Percentiles rank a stretch among this genome's conserved stretches.
Conservation (phyloP, 2,797 vertebrate species). For the Pseudochaenichthys georgianus region DNA sequence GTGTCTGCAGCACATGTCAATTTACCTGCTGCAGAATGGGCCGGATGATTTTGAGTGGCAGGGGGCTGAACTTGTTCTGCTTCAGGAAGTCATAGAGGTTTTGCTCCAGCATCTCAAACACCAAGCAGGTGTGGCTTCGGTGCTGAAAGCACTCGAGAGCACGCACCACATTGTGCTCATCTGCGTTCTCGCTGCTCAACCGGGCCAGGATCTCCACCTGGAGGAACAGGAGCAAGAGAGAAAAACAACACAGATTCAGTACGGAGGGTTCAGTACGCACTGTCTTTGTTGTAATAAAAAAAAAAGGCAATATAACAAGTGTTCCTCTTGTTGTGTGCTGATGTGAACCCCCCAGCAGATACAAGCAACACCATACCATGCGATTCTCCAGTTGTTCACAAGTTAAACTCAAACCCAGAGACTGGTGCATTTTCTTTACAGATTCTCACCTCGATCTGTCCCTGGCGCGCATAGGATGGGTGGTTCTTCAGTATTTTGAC, state of each 20-base stretch:
- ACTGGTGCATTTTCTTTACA: background rate
- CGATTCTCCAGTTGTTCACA: background rate
- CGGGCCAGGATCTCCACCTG: slow-evolving; percentile 92
- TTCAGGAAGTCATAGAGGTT: slow-evolving; percentile 98
- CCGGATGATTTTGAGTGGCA: slow-evolving; percentile 96
- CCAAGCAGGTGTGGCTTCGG: slow-evolving; percentile 94
- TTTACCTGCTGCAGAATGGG: slow-evolving; percentile 93
- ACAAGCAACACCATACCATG: background rate
- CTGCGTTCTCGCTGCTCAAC: slow-evolving; percentile 94
- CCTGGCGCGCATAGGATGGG: slow-evolving; percentile 96
- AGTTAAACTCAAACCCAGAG: background rate
- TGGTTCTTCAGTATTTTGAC: slow-evolving; percentile 98
- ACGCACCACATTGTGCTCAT: slow-evolving; percentile 96
- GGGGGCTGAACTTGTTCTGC: slow-evolving; percentile 98
- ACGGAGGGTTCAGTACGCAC: background rate
- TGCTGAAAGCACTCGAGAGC: slow-evolving; percentile 98
- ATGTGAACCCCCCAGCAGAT: background rate
- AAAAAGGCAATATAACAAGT: background rate
- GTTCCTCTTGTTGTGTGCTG: background rate
- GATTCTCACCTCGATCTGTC: slow-evolving; percentile 93
- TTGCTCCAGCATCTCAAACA: slow-evolving; percentile 99
- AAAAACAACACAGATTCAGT: background rate
- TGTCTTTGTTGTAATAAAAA: background rate
- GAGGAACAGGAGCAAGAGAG: background rate
- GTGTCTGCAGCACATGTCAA: background rate